phyloP scores from a whole-genome alignment of 2,113 vertebrate species.

The Narcine bancroftii region DNA sequence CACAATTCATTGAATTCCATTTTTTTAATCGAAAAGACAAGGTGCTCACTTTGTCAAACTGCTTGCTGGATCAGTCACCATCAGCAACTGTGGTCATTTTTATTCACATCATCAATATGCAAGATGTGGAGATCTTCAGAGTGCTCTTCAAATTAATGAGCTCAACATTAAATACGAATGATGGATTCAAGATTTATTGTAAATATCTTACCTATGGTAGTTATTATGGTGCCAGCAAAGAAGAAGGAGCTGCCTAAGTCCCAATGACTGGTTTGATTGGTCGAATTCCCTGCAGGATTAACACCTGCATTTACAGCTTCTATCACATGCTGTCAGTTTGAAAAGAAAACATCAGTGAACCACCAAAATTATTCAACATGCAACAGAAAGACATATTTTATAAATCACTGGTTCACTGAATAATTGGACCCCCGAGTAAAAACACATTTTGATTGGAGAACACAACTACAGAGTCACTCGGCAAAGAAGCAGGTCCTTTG shows the following conservation, averaged over 20 bases:
- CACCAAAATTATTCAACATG: background rate
- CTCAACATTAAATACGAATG: background rate
- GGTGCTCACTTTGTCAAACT: background rate
- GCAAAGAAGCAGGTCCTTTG: too few relatives aligned
- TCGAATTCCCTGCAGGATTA: slow-evolving; percentile 80
- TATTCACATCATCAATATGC: background rate
- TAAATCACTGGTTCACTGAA: background rate
- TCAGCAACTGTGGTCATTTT: background rate
- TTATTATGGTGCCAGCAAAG: slow-evolving; percentile 98
- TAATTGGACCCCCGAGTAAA: background rate
- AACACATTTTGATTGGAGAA: slow-evolving; percentile 10
- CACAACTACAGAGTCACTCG: too few relatives aligned
- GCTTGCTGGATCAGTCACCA: background rate
- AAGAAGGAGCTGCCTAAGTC: slow-evolving; percentile 98
- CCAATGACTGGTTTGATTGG: slow-evolving; percentile 93
- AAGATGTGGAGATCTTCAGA: background rate
- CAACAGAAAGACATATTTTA: background rate
- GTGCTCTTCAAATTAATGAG: background rate
- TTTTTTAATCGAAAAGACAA: background rate
- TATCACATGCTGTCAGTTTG: slow-evolving; percentile 86
- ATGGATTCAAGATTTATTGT: background rate
- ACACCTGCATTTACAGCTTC: slow-evolving; percentile 88
- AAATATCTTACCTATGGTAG: slow-evolving; percentile 85
- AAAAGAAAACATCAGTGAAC: slow-evolving; percentile 59
- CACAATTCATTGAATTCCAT: background rate